Evolutionary conservation across 2,113 vertebrate species (phyloP).

Genomic region (Labrus mixtus): DNA sequence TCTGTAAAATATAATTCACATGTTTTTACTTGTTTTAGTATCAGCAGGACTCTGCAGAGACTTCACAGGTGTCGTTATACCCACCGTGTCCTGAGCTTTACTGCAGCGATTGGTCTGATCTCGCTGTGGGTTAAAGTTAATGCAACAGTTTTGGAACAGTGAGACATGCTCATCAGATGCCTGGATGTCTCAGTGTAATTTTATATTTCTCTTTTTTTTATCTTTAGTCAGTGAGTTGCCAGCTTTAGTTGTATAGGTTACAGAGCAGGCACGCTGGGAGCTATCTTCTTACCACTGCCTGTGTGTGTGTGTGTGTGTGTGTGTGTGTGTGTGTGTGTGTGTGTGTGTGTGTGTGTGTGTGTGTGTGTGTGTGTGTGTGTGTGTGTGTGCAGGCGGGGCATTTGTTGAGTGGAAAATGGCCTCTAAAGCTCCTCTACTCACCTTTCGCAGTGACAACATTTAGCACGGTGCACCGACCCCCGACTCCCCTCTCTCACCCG

Average conservation of each 20-base stretch:
- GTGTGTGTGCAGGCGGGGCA: neutral
- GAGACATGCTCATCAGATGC: conserved; percentile 53
- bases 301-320: conserved; percentile 13
- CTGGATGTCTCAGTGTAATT: conserved; percentile 52
- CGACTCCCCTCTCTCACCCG: conserved; percentile 25
- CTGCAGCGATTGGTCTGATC: conserved; percentile 23
- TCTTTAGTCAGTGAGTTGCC: conserved; percentile 61
- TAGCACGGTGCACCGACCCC: conserved; percentile 67
- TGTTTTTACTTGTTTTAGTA: neutral
- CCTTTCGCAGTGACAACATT: conserved; percentile 86
- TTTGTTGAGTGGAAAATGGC: conserved; percentile 85
- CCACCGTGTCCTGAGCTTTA: neutral
- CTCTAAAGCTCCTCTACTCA: conserved; percentile 81
- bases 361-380: conserved; percentile 4
- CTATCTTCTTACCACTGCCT: conserved; percentile 60
- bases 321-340: neutral
- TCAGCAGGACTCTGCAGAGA: neutral
- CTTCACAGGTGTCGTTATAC: neutral
- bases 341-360: conserved; percentile 32
- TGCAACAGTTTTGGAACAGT: conserved; percentile 54
- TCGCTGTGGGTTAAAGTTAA: conserved; percentile 57
- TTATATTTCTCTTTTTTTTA: conserved; percentile 44
- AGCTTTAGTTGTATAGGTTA: conserved; percentile 69
- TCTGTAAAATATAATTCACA: neutral
- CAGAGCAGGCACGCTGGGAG: conserved; percentile 47